Base-by-base conservation (phyloP, 2,113 vertebrate species). In the Lipotes vexillifer region DNA sequence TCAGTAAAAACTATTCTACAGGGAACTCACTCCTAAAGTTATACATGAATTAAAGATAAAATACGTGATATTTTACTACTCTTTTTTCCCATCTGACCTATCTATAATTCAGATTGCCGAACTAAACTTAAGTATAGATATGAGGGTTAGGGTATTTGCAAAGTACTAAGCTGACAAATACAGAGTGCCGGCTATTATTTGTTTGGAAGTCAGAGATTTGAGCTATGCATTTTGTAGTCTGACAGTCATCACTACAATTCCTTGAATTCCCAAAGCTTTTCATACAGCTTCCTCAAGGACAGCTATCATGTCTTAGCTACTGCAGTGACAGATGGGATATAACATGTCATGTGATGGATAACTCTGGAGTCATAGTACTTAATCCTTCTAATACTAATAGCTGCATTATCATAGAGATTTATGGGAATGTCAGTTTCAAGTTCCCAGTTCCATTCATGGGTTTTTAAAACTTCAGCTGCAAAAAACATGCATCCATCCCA, bases 341-440 rank as follows among this genome's bases (percentile, higher is more conserved):
- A 99, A 98, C 95, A 68, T 98, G 98, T 99, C 98, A 98, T 99
- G 98, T 99, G 99, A 99, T 99, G 99, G 98, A 99, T 99, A 99
- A 99, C 98, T 98, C 98, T 92, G 97, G 98, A 99, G 99, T 98
- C 98, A 94, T 97, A 97, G 98, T 98, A 98, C 99, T 99, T 99
- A 99, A 99, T 99, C 99, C 99, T 98, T 99, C 98, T 98, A 99
- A 99, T 99, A 99, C 98, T 99, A 99, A 99, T 98, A 98, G 98
- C 98, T 98, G 98, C 98, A 99, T 99, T 99, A 99, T 98, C 98
- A 98, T 97, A 97, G 98, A 99, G 99, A 99, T 99, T 99, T 99
- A 99, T 99, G 99, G 98, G 98, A 98, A 98, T 99, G 99, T 99
- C 99, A 99, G 98, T 98, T 99, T 98, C 98, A 98, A 99, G 99